A percentile compares a stretch with the other conserved stretches of the same genome.
phyloP scores from a whole-genome alignment of 30 jellyfish, hydroid and myxozoan species.

The Chrysaora quinquecirrha region DNA sequence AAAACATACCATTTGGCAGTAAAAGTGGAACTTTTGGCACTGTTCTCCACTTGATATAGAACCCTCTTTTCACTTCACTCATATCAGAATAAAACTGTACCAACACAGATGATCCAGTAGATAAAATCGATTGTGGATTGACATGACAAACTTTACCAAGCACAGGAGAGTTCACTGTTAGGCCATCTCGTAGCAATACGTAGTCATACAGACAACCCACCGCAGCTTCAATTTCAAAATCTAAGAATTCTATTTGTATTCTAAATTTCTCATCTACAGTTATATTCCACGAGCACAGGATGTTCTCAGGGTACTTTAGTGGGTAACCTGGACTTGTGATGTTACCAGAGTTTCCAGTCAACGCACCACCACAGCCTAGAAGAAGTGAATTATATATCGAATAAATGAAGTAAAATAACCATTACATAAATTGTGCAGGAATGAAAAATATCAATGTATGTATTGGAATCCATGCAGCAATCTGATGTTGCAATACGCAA shows the following conservation, averaged over 20 bases:
- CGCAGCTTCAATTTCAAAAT: slow-evolving; percentile 76
- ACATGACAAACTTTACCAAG: slow-evolving; percentile 62
- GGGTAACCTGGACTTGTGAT: slow-evolving; percentile 92
- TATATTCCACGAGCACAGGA: slow-evolving; percentile 45
- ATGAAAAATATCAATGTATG: too few relatives aligned
- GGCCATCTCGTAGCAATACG: slow-evolving; percentile 81
- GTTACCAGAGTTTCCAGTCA: slow-evolving; percentile 53
- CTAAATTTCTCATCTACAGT: slow-evolving; percentile 34
- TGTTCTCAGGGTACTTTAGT: slow-evolving; percentile 64
- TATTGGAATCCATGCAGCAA: too few relatives aligned
- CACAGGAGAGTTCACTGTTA: slow-evolving; percentile 54
- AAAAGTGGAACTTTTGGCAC: slow-evolving; percentile 72
- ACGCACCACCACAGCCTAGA: slow-evolving; percentile 80
- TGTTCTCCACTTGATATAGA: slow-evolving; percentile 76
- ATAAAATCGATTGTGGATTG: slow-evolving; percentile 46
- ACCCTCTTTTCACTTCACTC: slow-evolving; percentile 72
- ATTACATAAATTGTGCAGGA: too few relatives aligned
- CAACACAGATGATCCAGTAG: slow-evolving; percentile 70
- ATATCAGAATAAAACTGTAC: slow-evolving; percentile 83
- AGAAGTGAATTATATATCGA: too few relatives aligned
- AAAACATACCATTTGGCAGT: slow-evolving; percentile 50
- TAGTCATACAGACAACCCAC: slow-evolving; percentile 77
- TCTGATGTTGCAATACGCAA: too few relatives aligned
- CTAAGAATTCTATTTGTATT: slow-evolving; percentile 57
- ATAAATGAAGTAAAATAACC: too few relatives aligned